Conservation (phyloP, 2,797 vertebrate genomes). For the Margarornis squamiger region DNA sequence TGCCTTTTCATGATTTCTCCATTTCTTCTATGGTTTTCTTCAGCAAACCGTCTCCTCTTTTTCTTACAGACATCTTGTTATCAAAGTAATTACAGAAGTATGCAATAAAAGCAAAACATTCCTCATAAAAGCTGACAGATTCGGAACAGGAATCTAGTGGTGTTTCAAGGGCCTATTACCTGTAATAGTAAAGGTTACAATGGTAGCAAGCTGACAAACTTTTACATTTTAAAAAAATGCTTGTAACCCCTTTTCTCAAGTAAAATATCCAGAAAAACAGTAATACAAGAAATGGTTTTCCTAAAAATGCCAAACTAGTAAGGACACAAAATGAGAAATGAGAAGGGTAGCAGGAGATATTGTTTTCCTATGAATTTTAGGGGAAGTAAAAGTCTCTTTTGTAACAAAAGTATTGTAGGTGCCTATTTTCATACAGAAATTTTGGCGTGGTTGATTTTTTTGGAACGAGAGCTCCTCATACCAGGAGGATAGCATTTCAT, state of each 20-base stretch:
- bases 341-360: not conserved
- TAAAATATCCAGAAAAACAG: not conserved
- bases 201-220: not conserved
- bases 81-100: not conserved
- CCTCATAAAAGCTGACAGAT: not conserved
- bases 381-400: not conserved
- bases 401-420: not conserved
- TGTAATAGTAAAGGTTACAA: not conserved
- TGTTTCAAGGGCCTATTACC: not conserved
- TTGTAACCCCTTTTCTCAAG: not conserved
- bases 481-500: not conserved
- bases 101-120: not conserved
- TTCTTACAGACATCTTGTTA: not conserved
- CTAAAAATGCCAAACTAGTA: not conserved
- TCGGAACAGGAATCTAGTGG: not conserved
- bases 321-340: not conserved
- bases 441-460: not conserved
- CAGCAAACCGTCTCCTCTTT: not conserved
- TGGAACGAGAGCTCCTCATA: not conserved
- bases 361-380: not conserved
- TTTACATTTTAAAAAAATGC: not conserved
- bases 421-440: not conserved
- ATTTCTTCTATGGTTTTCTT: not conserved
- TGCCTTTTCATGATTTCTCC: not conserved
- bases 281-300: not conserved